Conservation (phyloP, 2,113 vertebrate species). For the Rhegmatorhina hoffmannsi region DNA sequence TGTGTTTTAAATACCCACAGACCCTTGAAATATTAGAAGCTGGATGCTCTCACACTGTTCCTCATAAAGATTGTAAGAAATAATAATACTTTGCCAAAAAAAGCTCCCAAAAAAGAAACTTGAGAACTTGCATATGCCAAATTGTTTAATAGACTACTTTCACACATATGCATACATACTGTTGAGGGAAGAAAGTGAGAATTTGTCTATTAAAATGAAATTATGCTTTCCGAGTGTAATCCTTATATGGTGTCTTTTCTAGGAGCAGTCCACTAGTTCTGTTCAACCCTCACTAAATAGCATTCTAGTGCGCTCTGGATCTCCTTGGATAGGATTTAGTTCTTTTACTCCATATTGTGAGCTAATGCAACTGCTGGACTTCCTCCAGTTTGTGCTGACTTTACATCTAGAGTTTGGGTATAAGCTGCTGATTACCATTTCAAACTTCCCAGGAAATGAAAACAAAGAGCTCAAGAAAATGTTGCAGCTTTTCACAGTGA, state of each 20-base stretch:
- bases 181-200: constrained; percentile 1
- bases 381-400: constrained; percentile 31
- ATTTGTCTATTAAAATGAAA: constrained; percentile 41
- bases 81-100: constrained; percentile 21
- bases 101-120: background rate
- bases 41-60: background rate
- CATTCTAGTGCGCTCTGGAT: background rate
- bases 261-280: background rate
- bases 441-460: constrained; percentile 16
- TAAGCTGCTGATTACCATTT: constrained; percentile 38
- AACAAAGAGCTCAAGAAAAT: constrained; percentile 37
- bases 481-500: constrained; percentile 41
- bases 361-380: constrained; percentile 47
- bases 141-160: constrained; percentile 13
- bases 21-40: background rate
- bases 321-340: constrained; percentile 26
- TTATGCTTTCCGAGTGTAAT: constrained; percentile 30
- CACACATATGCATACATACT: background rate
- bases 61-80: constrained; percentile 34
- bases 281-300: background rate
- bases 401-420: constrained; percentile 12
- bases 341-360: constrained; percentile 13
- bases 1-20: background rate
- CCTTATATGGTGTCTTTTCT: background rate
- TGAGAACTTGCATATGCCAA: background rate